These are phyloP conservation scores for Myripristis jacobus DNA, from an alignment of 2,797 vertebrate species.

Conservation along the genomic window DNA sequence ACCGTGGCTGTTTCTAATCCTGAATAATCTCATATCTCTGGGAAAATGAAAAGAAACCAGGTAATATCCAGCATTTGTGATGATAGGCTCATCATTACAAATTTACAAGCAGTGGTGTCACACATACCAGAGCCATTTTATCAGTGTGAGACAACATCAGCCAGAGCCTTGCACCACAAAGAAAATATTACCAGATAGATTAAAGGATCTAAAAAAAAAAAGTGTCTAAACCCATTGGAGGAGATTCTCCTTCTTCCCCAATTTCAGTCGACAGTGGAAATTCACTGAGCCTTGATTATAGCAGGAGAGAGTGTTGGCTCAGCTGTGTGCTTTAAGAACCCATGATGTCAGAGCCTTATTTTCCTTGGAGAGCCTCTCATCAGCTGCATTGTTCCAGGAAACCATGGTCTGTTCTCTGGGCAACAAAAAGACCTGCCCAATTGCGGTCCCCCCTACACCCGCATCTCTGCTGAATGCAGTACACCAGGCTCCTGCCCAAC, in stretches of 20 bases:
- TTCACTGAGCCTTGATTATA: slow-evolving; percentile 88
- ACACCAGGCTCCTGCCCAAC: slow-evolving; percentile 55
- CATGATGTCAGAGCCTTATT: slow-evolving; percentile 90
- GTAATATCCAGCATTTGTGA: slow-evolving; percentile 13
- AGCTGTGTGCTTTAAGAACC: slow-evolving; percentile 87
- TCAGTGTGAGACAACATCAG: slow-evolving; percentile 23
- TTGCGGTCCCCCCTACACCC: slow-evolving; percentile 59
- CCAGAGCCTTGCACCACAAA: slow-evolving; percentile 28
- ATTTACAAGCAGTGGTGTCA: slow-evolving; percentile 50
- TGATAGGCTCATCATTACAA: slow-evolving; percentile 45
- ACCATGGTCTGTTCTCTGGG: slow-evolving; percentile 84
- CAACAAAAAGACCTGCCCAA: slow-evolving; percentile 78
- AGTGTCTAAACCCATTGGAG: slow-evolving; percentile 48
- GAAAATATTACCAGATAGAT: slow-evolving; percentile 50
- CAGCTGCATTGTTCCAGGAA: slow-evolving; percentile 90
- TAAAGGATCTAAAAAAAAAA: slow-evolving; percentile 39
- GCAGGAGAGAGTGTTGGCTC: slow-evolving; percentile 86
- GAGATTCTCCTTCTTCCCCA: slow-evolving; percentile 77
- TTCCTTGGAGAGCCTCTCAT: slow-evolving; percentile 89
- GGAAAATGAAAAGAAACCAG: neutral
- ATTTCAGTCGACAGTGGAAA: slow-evolving; percentile 86
- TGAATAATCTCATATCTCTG: slow-evolving; percentile 15
- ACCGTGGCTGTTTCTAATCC: slow-evolving; percentile 43
- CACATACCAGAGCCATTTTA: slow-evolving; percentile 18
- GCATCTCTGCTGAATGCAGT: slow-evolving; percentile 64